Conservation (phyloP, 92 coral and sea anemone genomes). For the Phenganax stokvisi region DNA sequence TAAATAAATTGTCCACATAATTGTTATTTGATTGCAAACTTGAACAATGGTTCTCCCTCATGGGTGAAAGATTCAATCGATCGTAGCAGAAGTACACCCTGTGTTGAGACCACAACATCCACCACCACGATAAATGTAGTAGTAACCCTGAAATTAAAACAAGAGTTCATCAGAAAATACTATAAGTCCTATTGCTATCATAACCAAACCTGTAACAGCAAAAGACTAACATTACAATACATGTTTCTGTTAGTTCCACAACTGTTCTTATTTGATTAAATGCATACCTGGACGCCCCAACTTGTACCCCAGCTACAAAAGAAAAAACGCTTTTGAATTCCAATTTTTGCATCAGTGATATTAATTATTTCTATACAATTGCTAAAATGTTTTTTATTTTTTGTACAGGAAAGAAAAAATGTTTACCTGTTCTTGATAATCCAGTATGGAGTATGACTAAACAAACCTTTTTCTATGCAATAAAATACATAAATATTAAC, state of each 20-base stretch:
- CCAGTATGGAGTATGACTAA: constrained; percentile 88
- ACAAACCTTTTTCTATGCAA: constrained; percentile 49
- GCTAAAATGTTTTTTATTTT: not conserved
- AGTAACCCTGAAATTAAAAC: constrained; percentile 65
- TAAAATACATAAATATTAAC: not conserved
- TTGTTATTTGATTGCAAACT: no score
- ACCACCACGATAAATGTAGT: constrained; percentile 88
- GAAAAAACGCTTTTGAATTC: constrained; percentile 1
- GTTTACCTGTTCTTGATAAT: constrained; percentile 87
- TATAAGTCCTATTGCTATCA: no score
- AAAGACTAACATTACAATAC: not conserved
- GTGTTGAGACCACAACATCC: constrained; percentile 95
- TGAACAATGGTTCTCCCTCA: not conserved
- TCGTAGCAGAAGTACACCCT: constrained; percentile 87
- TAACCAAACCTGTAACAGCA: no score
- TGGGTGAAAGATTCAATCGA: constrained; percentile 47
- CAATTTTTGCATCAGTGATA: no score
- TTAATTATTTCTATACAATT: not conserved
- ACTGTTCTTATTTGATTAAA: not conserved
- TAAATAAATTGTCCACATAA: no score
- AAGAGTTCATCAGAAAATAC: not conserved
- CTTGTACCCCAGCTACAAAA: constrained; percentile 83
- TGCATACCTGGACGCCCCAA: constrained; percentile 85
- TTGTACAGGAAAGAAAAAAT: not conserved
- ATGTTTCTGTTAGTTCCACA: not conserved